These are phyloP conservation scores for Cotesia typhae DNA, from an alignment of 1,140 invertebrate species.

Conservation along the genomic window DNA sequence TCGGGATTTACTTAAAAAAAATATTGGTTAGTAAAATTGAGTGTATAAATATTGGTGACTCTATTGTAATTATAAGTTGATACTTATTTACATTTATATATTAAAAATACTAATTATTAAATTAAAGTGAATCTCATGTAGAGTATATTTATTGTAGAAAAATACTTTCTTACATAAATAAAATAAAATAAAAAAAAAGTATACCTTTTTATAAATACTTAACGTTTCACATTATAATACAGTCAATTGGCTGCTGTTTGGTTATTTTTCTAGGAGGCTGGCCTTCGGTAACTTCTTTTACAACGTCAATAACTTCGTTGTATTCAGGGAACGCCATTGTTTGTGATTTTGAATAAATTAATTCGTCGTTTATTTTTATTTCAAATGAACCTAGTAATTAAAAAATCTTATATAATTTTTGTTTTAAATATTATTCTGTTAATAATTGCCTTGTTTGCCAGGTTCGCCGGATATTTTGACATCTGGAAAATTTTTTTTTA, in stretches of 20 bases:
- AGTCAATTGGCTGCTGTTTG: conserved; percentile 69
- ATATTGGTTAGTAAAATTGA: conserved; percentile 35
- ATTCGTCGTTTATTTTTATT: conserved; percentile 69
- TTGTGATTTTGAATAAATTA: conserved; percentile 74
- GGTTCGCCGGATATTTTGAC: conserved; percentile 67
- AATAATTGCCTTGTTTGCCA: conserved; percentile 67
- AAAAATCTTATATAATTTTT: conserved; percentile 13
- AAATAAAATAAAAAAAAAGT: conserved; percentile 29
- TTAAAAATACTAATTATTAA: neutral
- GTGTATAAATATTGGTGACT: conserved; percentile 54
- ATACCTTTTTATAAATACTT: conserved; percentile 6
- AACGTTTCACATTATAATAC: conserved; percentile 61
- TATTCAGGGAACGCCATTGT: conserved; percentile 73
- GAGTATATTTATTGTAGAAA: conserved; percentile 7
- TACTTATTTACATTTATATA: conserved; percentile 3
- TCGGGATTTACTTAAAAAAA: conserved; percentile 77
- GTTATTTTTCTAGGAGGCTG: conserved; percentile 62
- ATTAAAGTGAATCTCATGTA: conserved; percentile 17
- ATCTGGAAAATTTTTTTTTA: conserved; percentile 66
- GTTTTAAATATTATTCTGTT: conserved; percentile 27
- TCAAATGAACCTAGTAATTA: conserved; percentile 71
- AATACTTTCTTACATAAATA: conserved; percentile 17
- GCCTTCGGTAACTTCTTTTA: conserved; percentile 66
- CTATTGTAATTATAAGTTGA: neutral
- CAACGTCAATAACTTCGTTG: conserved; percentile 68